Evolutionary conservation across 2,888 invertebrate genomes (phyloP).

Genomic region (Ethmia dodecea): DNA sequence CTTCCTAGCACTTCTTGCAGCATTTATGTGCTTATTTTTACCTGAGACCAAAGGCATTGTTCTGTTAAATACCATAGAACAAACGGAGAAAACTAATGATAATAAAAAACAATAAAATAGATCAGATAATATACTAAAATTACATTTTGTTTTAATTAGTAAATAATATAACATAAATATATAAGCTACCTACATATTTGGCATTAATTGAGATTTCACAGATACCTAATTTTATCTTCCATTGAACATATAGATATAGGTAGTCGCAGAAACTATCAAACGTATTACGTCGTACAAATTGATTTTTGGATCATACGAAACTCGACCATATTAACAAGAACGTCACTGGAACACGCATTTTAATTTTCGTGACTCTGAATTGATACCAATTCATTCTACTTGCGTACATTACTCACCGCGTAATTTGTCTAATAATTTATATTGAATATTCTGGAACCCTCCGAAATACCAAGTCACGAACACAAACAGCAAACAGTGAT

Average conservation of each 20-base stretch:
- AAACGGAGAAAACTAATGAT: conserved; percentile 32
- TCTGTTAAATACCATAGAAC: conserved; percentile 54
- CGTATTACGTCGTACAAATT: too few species aligned
- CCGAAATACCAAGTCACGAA: conserved; percentile 74
- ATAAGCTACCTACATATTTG: conserved; percentile 27
- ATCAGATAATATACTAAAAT: background rate
- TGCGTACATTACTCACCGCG: conserved; percentile 11
- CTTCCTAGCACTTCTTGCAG: conserved; percentile 45
- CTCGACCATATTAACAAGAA: too few species aligned
- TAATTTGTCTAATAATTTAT: conserved; percentile 56
- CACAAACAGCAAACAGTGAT: conserved; percentile 73
- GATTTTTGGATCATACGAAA: too few species aligned
- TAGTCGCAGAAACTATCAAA: too few species aligned
- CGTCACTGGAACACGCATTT: too few species aligned
- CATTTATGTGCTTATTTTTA: conserved; percentile 47
- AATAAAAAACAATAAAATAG: background rate
- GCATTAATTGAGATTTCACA: conserved; percentile 46
- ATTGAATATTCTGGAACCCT: conserved; percentile 79
- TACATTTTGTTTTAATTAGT: background rate
- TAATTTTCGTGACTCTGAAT: too few species aligned
- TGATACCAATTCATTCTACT: background rate
- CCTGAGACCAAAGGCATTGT: conserved; percentile 60
- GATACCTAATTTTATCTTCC: too few species aligned
- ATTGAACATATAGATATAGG: too few species aligned
- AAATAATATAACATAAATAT: background rate